phyloP scores from a whole-genome alignment of 2,797 vertebrate species.

The Artibeus lituratus region DNA sequence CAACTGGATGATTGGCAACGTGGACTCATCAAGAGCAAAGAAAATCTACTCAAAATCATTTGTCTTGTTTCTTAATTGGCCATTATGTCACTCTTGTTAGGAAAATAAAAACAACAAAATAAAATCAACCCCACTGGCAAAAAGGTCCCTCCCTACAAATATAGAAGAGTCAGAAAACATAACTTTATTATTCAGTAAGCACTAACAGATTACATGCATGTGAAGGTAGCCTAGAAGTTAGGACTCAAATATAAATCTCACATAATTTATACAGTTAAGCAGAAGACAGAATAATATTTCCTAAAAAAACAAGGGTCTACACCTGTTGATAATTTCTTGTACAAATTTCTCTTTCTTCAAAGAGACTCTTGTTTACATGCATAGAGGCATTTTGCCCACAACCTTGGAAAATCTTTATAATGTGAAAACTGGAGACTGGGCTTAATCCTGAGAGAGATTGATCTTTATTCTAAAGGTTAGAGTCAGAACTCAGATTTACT shows the following conservation, averaged over 20 bases:
- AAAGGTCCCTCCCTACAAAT: not conserved
- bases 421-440: not conserved
- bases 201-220: not conserved
- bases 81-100: not conserved
- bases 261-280: not conserved
- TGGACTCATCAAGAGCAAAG: not conserved
- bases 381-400: not conserved
- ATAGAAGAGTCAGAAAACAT: not conserved
- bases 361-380: not conserved
- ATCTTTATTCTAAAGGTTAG: not conserved
- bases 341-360: not conserved
- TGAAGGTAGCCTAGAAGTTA: not conserved
- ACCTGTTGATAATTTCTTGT: not conserved
- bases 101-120: not conserved
- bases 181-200: not conserved
- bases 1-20: not conserved
- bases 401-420: not conserved
- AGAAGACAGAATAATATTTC: not conserved
- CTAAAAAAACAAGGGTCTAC: not conserved
- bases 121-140: not conserved
- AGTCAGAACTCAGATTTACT: not conserved
- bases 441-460: not conserved
- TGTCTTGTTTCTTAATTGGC: not conserved
- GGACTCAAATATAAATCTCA: not conserved
- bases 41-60: not conserved